Evolutionary conservation across 2,113 vertebrate species (phyloP).

Genomic region (Tauraco erythrolophus): DNA sequence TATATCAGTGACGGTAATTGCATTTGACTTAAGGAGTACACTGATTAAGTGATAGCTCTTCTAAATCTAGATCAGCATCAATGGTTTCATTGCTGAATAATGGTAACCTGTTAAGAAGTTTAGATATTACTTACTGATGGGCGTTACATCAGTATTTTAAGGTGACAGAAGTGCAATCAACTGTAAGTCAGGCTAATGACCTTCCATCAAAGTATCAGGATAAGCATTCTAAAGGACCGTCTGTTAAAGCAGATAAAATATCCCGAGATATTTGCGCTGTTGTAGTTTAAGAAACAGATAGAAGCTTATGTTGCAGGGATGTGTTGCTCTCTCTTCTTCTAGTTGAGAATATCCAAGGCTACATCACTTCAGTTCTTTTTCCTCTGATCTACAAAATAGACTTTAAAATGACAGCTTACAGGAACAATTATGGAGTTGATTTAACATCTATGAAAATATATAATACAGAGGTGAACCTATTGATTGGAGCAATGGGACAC

Average conservation of each 20-base stretch:
- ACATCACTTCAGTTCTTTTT: background rate
- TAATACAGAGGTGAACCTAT: background rate
- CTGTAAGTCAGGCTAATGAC: background rate
- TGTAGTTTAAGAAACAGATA: background rate
- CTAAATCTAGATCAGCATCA: background rate
- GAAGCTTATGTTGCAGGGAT: background rate
- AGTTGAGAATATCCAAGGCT: background rate
- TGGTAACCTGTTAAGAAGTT: background rate
- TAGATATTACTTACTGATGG: background rate
- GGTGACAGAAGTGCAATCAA: background rate
- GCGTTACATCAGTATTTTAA: background rate
- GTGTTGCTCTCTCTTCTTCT: background rate
- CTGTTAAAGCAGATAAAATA: background rate
- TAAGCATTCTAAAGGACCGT: background rate
- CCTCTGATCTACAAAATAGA: background rate
- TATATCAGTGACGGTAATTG: background rate
- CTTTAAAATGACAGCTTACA: background rate
- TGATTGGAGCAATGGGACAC: background rate
- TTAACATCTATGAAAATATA: background rate
- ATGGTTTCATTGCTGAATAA: background rate
- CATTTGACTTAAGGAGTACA: background rate
- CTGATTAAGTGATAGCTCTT: background rate
- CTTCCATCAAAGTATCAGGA: background rate
- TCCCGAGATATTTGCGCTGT: background rate
- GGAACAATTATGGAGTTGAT: background rate